These are phyloP conservation scores for Numenius phaeopus DNA, from an alignment of 2,797 vertebrate species.

Conservation along the genomic window DNA sequence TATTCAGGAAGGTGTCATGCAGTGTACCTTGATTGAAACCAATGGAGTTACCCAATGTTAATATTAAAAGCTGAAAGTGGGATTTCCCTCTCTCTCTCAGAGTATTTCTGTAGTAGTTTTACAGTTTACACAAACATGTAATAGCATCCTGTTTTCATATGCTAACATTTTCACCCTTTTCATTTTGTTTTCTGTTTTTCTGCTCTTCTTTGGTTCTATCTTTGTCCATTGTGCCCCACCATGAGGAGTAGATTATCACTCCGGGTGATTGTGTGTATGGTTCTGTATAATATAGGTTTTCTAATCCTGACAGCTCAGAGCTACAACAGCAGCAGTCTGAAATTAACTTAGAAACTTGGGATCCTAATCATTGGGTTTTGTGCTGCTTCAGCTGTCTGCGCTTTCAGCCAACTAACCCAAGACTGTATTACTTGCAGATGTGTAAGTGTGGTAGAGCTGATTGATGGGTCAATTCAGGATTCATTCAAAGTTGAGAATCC, in stretches of 20 bases:
- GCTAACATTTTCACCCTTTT: not conserved
- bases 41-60: not conserved
- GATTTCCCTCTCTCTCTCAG: not conserved
- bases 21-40: not conserved
- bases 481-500: constrained; percentile 4
- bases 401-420: constrained; percentile 35
- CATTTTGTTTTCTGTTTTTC: not conserved
- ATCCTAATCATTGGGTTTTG: constrained; percentile 44
- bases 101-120: not conserved
- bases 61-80: not conserved
- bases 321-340: not conserved
- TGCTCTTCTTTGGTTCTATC: not conserved
- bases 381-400: constrained; percentile 40
- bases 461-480: constrained; percentile 17
- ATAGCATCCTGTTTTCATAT: not conserved
- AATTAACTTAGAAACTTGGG: constrained; percentile 28
- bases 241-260: not conserved
- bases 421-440: constrained; percentile 50
- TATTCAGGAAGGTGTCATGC: not conserved
- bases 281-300: not conserved
- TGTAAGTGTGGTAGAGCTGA: not conserved
- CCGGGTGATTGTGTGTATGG: rapidly evolving
- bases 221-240: not conserved
- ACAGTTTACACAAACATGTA: not conserved
- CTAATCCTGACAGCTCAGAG: constrained; percentile 9